phyloP scores from a whole-genome alignment of 2,113 vertebrate genomes.

The Ammospiza caudacuta region DNA sequence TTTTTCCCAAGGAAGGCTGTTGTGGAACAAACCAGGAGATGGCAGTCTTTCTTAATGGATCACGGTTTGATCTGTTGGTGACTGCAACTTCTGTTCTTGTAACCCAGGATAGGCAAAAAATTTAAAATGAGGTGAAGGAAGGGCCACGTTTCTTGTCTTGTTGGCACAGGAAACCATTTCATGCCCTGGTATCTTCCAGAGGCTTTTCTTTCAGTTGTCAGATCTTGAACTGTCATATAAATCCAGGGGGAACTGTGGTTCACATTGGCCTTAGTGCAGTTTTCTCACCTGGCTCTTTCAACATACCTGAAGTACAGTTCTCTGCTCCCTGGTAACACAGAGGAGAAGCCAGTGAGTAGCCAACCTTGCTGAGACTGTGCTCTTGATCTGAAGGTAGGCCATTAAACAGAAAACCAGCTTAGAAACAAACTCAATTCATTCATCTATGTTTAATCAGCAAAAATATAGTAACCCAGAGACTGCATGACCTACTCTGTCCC shows the following conservation, averaged over 20 bases:
- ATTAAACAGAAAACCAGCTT: neutral
- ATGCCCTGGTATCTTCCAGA: neutral
- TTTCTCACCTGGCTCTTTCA: neutral
- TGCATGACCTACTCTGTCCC: neutral
- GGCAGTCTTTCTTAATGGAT: slow-evolving; percentile 73
- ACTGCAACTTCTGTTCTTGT: neutral
- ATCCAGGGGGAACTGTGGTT: neutral
- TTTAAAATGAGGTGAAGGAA: neutral
- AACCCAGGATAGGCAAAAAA: neutral
- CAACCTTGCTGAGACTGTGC: neutral
- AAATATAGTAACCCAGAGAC: neutral
- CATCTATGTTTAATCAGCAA: neutral
- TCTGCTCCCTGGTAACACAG: neutral
- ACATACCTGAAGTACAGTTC: neutral
- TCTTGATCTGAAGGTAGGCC: neutral
- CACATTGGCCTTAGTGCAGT: neutral
- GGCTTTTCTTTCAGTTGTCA: neutral
- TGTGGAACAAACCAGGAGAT: slow-evolving; percentile 61
- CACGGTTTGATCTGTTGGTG: neutral
- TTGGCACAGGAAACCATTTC: neutral
- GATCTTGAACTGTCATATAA: neutral
- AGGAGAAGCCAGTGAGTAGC: neutral
- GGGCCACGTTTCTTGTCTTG: neutral
- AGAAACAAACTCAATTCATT: neutral
- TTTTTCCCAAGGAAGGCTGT: neutral